Conservation (phyloP, 2,113 vertebrate species). For the Xenopus borealis region DNA sequence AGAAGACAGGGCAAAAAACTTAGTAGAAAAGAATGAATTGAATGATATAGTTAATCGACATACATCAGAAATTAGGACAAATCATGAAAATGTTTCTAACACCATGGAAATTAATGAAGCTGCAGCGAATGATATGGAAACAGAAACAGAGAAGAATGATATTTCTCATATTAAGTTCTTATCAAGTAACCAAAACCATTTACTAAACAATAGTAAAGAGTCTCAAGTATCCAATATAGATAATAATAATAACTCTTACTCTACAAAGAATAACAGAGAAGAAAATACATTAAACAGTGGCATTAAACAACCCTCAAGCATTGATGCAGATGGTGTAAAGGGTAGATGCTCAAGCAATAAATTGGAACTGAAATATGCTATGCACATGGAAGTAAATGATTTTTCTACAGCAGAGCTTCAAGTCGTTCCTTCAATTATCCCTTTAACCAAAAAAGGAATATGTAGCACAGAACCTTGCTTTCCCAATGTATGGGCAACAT, state of each 20-base stretch:
- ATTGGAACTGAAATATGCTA: neutral
- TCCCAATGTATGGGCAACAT: constrained; percentile 1
- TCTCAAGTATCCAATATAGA: neutral
- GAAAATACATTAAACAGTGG: neutral
- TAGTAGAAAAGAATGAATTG: too few species aligned
- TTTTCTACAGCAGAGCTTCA: constrained; percentile 42
- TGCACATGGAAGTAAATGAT: constrained; percentile 47
- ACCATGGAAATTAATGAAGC: neutral
- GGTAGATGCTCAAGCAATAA: neutral
- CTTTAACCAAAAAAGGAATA: constrained; percentile 16
- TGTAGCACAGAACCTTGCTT: constrained; percentile 24
- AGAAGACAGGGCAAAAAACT: neutral
- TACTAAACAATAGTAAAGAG: neutral
- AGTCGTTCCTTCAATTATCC: constrained; percentile 18
- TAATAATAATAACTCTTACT: neutral
- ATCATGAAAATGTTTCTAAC: neutral
- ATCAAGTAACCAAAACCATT: too few species aligned
- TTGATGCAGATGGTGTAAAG: neutral
- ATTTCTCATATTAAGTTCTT: neutral
- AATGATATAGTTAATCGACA: neutral
- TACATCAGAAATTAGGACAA: neutral
- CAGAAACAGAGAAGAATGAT: neutral
- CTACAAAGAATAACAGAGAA: neutral
- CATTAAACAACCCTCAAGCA: neutral
- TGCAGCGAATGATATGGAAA: neutral